Conservation (phyloP, 2,888 invertebrate genomes). For the Parasteatoda lunata region DNA sequence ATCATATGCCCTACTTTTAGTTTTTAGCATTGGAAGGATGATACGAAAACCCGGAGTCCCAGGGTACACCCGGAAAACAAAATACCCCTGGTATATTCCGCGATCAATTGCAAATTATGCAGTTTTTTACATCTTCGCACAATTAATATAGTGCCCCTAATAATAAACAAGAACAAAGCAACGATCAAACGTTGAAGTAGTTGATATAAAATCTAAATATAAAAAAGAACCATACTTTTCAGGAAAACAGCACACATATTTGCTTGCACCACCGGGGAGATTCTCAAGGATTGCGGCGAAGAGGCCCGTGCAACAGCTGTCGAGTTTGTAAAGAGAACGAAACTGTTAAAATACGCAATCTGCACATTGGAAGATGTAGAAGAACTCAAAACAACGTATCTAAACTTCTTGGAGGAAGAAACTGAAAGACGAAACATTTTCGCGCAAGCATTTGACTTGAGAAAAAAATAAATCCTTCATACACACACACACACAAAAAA, state of each 20-base stretch:
- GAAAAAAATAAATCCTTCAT: neutral
- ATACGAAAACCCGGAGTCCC: too few species aligned
- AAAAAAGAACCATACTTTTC: neutral
- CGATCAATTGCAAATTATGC: too few species aligned
- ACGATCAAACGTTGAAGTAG: too few species aligned
- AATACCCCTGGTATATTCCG: too few species aligned
- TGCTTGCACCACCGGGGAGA: neutral
- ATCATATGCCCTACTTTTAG: too few species aligned
- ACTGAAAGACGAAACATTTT: neutral
- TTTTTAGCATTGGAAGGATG: too few species aligned
- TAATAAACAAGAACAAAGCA: too few species aligned
- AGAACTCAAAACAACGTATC: neutral
- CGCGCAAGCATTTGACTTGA: neutral
- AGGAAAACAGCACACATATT: neutral
- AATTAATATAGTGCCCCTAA: too few species aligned
- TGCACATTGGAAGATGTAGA: neutral
- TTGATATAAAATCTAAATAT: too few species aligned
- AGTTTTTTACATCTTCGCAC: too few species aligned
- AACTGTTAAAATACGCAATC: neutral
- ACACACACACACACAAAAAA: too few species aligned
- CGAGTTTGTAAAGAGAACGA: neutral
- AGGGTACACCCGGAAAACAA: too few species aligned
- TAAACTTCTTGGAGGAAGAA: constrained; percentile 11
- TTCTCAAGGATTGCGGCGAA: neutral
- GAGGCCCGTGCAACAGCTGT: neutral